These are phyloP conservation scores for Morphnarchus princeps DNA, from an alignment of 2,113 vertebrate species.

Conservation along the genomic window DNA sequence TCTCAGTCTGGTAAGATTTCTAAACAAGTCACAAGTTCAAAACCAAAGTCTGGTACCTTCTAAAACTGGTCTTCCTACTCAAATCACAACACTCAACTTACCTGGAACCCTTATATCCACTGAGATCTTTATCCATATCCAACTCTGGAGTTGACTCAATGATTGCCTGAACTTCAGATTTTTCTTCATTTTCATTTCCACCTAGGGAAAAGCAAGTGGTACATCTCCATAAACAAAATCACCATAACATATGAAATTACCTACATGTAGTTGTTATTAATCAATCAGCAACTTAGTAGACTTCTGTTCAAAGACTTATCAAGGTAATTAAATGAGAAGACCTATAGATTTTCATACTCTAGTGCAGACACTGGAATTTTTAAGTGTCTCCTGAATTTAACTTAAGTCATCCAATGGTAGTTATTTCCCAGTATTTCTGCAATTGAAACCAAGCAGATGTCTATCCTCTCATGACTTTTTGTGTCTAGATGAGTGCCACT, in stretches of 20 bases:
- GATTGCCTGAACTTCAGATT: slow-evolving; percentile 96
- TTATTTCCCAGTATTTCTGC: neutral
- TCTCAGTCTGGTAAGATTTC: neutral
- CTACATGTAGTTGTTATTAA: neutral
- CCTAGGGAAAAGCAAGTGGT: slow-evolving; percentile 59
- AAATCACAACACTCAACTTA: slow-evolving; percentile 32
- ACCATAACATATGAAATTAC: neutral
- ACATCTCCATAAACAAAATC: neutral
- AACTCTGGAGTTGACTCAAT: slow-evolving; percentile 97
- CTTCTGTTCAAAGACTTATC: neutral
- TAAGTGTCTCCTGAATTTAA: neutral
- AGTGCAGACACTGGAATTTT: neutral
- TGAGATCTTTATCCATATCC: slow-evolving; percentile 92
- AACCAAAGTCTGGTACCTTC: neutral
- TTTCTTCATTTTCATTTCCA: slow-evolving; percentile 81
- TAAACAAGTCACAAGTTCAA: neutral
- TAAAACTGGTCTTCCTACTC: neutral
- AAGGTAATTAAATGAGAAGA: neutral
- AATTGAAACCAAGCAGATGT: neutral
- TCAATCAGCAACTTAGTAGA: neutral
- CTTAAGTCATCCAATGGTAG: neutral
- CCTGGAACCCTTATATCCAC: slow-evolving; percentile 89
- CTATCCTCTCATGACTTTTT: neutral
- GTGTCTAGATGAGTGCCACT: neutral
- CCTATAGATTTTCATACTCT: neutral